Evolutionary conservation across 2,113 vertebrate species (phyloP), one percentile per base, ranked within the genome.

Genomic region (Oncorhynchus mykiss): DNA sequence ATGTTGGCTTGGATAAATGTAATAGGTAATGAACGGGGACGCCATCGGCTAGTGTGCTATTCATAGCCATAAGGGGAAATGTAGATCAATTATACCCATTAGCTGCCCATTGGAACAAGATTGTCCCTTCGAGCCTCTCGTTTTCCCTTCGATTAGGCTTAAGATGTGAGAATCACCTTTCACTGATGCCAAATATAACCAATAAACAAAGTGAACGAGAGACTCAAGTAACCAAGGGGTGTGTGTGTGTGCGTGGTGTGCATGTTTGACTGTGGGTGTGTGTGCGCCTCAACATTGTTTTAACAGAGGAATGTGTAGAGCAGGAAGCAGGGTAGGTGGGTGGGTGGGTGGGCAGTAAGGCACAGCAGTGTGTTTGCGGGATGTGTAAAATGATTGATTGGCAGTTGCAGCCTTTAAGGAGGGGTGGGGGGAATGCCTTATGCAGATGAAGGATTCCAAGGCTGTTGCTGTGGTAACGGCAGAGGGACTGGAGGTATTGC

Each of bases 391-490:
- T 90, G 90, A 91, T 90, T 92, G 92, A 92, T 85, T 87, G 91
- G 93, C 90, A 90, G 85, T 89, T 85, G 87, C 87, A 84, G 93
- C 78, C 89, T 91, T 90, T 90, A 88, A 86, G 73, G 86, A 86
- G 88, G 86, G 85, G 88, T 90, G 83, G 91, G 89, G 87, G 91
- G 90, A 92, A 87, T 78, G 87, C 76, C 80, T 88, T 82, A 90
- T 90, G 88, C 87, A 84, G 92, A 92, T 81, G 90, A 88, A 91
- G 91, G 89, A 89, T 92, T 93, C 92, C 90, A 87, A 91, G 90
- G 89, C 91, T 93, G 93, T 94, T 94, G 93, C 93, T 92, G 90
- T 93, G 93, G 93, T 92, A 92, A 94, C 93, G 83, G 59, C 51
- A 54, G 88, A 87, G 88, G 88, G 90, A 92, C 89, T 82, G 82